A percentile compares a stretch with the other conserved stretches of the same genome.
These are phyloP conservation scores for Phalacrocorax aristotelis DNA, from an alignment of 2,113 vertebrate species.

Conservation along the genomic window DNA sequence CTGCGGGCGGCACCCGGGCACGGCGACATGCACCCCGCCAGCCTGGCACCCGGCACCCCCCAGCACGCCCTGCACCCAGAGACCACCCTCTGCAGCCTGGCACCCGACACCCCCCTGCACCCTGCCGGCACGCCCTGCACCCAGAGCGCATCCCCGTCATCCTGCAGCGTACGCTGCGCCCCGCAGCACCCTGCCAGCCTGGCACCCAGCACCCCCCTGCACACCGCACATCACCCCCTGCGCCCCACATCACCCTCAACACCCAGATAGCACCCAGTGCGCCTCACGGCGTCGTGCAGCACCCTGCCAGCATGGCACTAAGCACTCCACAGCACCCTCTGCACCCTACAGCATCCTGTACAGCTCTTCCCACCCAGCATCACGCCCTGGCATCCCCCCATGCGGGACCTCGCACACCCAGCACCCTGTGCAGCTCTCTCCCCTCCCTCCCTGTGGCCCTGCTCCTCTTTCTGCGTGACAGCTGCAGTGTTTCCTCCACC, in stretches of 20 bases:
- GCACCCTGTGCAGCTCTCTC: not conserved
- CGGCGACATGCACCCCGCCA: too few species aligned
- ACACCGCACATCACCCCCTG: not conserved
- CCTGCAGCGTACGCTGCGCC: not conserved
- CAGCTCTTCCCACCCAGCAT: not conserved
- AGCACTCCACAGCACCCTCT: not conserved
- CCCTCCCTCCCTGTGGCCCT: not conserved
- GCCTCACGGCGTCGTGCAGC: not conserved
- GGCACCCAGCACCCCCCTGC: not conserved
- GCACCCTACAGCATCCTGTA: too few species aligned
- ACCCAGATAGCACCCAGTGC: not conserved
- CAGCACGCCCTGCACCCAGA: too few species aligned
- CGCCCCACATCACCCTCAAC: not conserved
- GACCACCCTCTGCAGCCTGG: too few species aligned
- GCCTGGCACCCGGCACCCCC: not conserved
- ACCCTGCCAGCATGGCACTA: not conserved
- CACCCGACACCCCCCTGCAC: not conserved
- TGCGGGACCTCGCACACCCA: not conserved
- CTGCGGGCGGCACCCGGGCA: not conserved
- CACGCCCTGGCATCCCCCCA: not conserved
- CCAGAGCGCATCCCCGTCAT: too few species aligned
- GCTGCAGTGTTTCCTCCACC: too few species aligned
- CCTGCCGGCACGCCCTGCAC: too few species aligned
- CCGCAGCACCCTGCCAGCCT: not conserved
- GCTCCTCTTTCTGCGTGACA: accelerated